These are phyloP conservation scores for Carollia perspicillata DNA, from an alignment of 2,113 vertebrate species.

Conservation along the genomic window DNA sequence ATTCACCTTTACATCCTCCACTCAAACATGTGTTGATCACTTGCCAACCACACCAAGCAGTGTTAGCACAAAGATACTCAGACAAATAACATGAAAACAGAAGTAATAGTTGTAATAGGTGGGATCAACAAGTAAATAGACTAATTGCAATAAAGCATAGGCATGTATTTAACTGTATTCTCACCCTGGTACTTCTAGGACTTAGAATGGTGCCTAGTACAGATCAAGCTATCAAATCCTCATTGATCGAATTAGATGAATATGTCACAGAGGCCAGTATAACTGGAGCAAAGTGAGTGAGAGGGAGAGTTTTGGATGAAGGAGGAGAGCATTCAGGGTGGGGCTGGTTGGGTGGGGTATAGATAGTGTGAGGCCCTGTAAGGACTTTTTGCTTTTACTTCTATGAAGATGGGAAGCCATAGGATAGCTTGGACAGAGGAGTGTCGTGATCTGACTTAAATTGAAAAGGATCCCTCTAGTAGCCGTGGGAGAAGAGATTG, in stretches of 20 bases:
- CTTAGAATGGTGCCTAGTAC: neutral
- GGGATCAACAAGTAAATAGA: neutral
- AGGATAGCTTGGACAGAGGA: neutral
- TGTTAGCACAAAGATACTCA: neutral
- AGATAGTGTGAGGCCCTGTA: neutral
- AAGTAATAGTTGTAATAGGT: neutral
- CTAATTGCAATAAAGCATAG: neutral
- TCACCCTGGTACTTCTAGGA: neutral
- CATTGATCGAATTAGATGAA: neutral
- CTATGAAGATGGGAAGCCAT: neutral
- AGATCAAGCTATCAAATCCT: neutral
- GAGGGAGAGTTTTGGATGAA: neutral
- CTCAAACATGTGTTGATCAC: neutral
- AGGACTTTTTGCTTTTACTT: neutral
- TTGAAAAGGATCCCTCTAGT: neutral
- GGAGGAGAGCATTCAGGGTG: neutral
- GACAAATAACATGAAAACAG: neutral
- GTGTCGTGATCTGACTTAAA: neutral
- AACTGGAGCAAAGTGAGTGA: neutral
- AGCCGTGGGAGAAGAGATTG: neutral
- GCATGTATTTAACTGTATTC: neutral
- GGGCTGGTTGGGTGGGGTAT: neutral
- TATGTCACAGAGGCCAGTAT: neutral
- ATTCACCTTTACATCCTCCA: neutral
- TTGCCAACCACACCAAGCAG: neutral